phyloP scores from a whole-genome alignment of 2,113 vertebrate genomes.

The Gymnogyps californianus region DNA sequence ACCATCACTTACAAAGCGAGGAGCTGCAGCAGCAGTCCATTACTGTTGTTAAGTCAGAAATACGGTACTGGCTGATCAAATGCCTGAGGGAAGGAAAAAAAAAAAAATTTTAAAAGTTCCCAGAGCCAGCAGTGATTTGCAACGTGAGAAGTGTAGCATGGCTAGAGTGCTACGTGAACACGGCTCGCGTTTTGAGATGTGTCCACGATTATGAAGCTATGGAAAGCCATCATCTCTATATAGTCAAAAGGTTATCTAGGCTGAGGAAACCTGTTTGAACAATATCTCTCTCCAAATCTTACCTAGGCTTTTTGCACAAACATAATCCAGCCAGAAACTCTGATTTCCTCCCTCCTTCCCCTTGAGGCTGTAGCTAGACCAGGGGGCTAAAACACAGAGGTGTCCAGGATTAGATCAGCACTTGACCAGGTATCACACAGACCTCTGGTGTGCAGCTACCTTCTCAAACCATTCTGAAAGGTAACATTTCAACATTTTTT shows the following conservation, averaged over 20 bases:
- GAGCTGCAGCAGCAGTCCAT: background rate
- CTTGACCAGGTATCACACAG: background rate
- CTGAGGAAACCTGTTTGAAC: background rate
- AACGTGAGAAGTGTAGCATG: background rate
- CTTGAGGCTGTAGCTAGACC: background rate
- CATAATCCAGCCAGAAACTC: background rate
- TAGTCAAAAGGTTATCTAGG: background rate
- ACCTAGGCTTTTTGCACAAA: background rate
- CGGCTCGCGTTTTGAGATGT: accelerated
- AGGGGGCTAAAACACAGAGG: background rate
- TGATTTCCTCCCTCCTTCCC: background rate
- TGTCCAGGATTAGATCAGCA: background rate
- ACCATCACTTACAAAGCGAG: background rate
- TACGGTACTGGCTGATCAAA: background rate
- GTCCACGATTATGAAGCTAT: background rate
- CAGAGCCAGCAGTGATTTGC: background rate
- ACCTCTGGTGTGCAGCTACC: background rate
- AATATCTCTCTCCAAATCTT: background rate
- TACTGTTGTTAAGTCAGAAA: background rate
- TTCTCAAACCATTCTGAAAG: background rate
- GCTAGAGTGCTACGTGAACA: background rate
- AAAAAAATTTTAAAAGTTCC: background rate
- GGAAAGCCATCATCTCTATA: background rate
- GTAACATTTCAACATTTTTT: background rate
- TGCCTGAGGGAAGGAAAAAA: background rate